phyloP scores from a whole-genome alignment of 2,888 invertebrate genomes.

The Oscheius sp. region DNA sequence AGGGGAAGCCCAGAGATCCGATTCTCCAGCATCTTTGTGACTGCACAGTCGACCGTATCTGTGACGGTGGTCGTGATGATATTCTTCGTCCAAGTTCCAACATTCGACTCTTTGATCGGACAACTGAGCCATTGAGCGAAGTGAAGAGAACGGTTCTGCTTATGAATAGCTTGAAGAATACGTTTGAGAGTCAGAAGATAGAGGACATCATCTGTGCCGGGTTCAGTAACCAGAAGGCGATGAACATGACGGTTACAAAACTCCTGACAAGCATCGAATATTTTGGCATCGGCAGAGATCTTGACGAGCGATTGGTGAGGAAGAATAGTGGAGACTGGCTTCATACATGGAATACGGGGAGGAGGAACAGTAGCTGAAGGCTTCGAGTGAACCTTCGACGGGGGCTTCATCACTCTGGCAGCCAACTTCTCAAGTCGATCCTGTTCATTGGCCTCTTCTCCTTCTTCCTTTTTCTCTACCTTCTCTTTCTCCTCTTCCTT shows the following conservation, averaged over 20 bases:
- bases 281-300: slow-evolving; percentile 35
- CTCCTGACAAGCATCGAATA: slow-evolving; percentile 48
- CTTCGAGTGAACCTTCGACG: too few relatives aligned
- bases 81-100: slow-evolving; percentile 48
- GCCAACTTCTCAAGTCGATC: too few relatives aligned
- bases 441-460: too few relatives aligned
- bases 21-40: slow-evolving; percentile 49
- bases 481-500: background rate
- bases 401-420: too few relatives aligned
- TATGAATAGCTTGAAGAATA: slow-evolving; percentile 52
- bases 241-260: slow-evolving; percentile 42
- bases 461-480: too few relatives aligned
- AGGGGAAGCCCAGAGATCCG: slow-evolving; percentile 50
- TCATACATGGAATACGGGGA: too few relatives aligned
- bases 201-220: slow-evolving; percentile 37
- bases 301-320: slow-evolving; percentile 34
- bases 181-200: slow-evolving; percentile 48
- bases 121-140: slow-evolving; percentile 56
- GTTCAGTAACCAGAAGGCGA: slow-evolving; percentile 49
- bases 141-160: slow-evolving; percentile 52
- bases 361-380: too few relatives aligned
- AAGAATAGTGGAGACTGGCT: slow-evolving; percentile 8
- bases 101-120: slow-evolving; percentile 39
- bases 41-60: slow-evolving; percentile 35
- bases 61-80: slow-evolving; percentile 19